phyloP scores from a whole-genome alignment of 2,113 vertebrate species.

The Meleagris gallopavo region DNA sequence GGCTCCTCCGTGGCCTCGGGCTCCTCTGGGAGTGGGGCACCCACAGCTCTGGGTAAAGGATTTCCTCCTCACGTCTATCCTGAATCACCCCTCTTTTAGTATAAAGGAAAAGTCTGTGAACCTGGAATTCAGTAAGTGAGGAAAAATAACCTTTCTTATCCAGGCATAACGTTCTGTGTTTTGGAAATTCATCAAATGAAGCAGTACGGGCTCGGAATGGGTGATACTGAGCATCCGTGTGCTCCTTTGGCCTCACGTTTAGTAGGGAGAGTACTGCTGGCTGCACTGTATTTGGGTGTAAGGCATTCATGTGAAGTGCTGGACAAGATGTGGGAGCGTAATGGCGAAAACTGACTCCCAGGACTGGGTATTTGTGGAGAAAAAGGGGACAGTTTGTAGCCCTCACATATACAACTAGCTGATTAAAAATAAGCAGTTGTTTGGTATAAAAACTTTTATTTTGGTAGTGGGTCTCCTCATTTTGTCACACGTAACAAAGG shows the following conservation, averaged over 20 bases:
- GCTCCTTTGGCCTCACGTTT: not conserved
- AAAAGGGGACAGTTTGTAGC: not conserved
- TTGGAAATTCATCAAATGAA: not conserved
- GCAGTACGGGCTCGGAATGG: not conserved
- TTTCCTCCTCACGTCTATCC: too few species aligned
- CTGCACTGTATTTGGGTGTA: not conserved
- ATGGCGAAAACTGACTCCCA: rapidly evolving
- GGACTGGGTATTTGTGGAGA: not conserved
- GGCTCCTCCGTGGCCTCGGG: too few species aligned
- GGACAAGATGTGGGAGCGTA: not conserved
- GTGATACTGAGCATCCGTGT: not conserved
- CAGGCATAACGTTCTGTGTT: rapidly evolving
- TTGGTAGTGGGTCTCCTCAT: not conserved
- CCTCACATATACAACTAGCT: not conserved
- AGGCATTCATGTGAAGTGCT: not conserved
- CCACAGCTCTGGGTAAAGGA: too few species aligned
- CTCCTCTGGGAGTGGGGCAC: too few species aligned
- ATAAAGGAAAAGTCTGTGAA: too few species aligned
- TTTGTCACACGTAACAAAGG: not conserved
- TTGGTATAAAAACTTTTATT: rapidly evolving
- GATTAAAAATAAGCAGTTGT: not conserved
- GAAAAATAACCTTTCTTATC: not conserved
- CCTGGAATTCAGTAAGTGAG: not conserved
- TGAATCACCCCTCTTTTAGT: too few species aligned
- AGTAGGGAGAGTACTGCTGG: not conserved